phyloP scores from a whole-genome alignment of 1,140 invertebrate genomes.

The Melipona quadrifasciata region DNA sequence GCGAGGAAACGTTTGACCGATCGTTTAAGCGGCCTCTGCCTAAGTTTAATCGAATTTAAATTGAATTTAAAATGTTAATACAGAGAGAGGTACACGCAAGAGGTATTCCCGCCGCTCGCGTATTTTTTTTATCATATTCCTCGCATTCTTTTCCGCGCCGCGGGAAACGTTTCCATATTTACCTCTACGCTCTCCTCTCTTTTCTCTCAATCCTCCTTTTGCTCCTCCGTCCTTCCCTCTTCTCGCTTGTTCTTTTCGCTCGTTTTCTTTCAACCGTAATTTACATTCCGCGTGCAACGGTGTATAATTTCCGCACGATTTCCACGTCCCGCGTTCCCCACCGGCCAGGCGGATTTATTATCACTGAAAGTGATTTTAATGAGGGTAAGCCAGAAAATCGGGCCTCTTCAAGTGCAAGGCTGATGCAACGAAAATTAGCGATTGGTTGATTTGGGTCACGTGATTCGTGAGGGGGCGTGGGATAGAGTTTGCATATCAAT shows the following conservation, averaged over 20 bases:
- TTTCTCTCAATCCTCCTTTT: background rate
- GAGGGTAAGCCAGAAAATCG: too few species aligned
- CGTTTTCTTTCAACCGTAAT: background rate
- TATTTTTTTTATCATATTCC: constrained; percentile 32
- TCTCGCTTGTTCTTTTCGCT: too few species aligned
- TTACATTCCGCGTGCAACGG: background rate
- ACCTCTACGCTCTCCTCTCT: background rate
- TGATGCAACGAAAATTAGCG: too few species aligned
- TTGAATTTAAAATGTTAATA: constrained; percentile 78
- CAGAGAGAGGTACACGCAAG: background rate
- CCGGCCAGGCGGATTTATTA: background rate
- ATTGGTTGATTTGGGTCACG: too few species aligned
- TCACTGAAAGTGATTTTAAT: too few species aligned
- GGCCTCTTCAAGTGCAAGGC: too few species aligned
- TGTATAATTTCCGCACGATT: background rate
- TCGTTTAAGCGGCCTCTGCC: constrained; percentile 41
- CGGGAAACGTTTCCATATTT: constrained; percentile 29
- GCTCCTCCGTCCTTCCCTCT: background rate
- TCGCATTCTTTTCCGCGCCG: constrained; percentile 19
- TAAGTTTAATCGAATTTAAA: constrained; percentile 79
- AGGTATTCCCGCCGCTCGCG: constrained; percentile 28
- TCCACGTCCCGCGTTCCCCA: background rate
- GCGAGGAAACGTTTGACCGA: constrained; percentile 6
- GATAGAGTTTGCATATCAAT: too few species aligned
- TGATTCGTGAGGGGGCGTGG: too few species aligned